Evolutionary conservation across 2,113 vertebrate genomes (phyloP), one percentile per base, ranked within the genome.

Genomic region (Tychaedon coryphoeus): DNA sequence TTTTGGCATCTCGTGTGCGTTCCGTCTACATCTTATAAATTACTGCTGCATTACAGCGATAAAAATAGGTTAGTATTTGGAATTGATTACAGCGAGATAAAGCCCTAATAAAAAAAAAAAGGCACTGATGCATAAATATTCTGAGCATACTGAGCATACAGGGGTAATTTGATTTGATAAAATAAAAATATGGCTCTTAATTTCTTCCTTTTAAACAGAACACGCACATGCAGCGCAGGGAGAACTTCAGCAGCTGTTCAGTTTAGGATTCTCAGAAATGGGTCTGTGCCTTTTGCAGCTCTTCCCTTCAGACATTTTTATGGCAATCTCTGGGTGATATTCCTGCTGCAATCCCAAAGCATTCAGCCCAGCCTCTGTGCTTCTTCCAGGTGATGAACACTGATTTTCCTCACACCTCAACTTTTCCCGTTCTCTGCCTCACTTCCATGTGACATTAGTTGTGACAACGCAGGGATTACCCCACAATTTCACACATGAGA

Each of bases 41-140:
- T 91, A 93, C 94, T 69, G 81, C 93, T 91, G 93, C 87, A 31
- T 75, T 94, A 94, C 85, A 42, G 87, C 0, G 47, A 90, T 77
- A 96, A 95, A 97, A 95, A 95, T 93, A 95, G 91, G n/a, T 88
- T 93, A 91, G 89, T 81, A 91, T 96, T 97, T 96, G 96, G 94
- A 94, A 97, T 91, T 88, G 94, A 96, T 96, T 96, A 95, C 93
- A 95, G 90, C 23, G 64, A 95, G 92, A 96, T 96, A 97, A 97
- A 90, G 87, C 84, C 65, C 74, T 70, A 85, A 95, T 76, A 51
- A 72, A 79, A 78, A 51, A 66, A 71, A 65, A 83, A 91, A 92
- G 69, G 38, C 15, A 90, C 74, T 5, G 58, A 90, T 83, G 85
- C 78, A 92, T 95, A 96, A 95, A 94, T 91, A 90, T 81, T 75